Base-by-base conservation (phyloP, 1,140 invertebrate species). In the Spodoptera frugiperda region DNA sequence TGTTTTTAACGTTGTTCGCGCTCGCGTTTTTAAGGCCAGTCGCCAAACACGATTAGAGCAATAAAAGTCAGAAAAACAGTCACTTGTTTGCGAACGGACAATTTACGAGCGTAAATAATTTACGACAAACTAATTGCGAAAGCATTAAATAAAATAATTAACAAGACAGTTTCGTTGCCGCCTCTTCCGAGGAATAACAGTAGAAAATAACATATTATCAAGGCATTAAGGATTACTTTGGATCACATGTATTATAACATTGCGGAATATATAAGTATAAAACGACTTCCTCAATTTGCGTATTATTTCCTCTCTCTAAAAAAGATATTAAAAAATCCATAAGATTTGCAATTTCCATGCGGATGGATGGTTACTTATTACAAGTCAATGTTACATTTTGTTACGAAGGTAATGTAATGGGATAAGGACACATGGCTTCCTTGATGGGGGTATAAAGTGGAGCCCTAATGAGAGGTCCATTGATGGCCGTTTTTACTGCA, bases 331-430 rank as follows among this genome's bases (percentile, higher is more conserved):
- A 57, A 44, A 72, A 72, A 57, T 44, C 15, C 53, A 46, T 72
- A 72, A 39, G 53, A 72, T 72, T 72, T 72, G 33, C 57, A 44
- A 72, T 55, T 72, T 72, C 51, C 68, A 44, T 44, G 39, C 53
- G 68, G 68, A 55, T 72, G 33, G 33, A 55, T 14, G 54, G 30
- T 21, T 57, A n/a, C 15, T 48, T 65, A 65, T 65, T 65, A 55
- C 53, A 15, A 57, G 33, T 46, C 19, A 14, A 55, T 54, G 33
- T 53, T 54, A 33, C n/a, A 33, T 61, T 17, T 17, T 55, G 68
- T 54, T 55, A 53, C 44, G 33, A 61, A 61, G 15, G 30, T 44
- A 61, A 61, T 61, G 57, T 33, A 15, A 14, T 55, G 68, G 17
- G 19, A 25, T 54, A 72, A 72, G 68, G 68, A 46, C n/a, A 46